A percentile compares a stretch with the other conserved stretches of the same genome.
Conservation (phyloP, 2,797 vertebrate genomes). For the Protonibea diacanthus region DNA sequence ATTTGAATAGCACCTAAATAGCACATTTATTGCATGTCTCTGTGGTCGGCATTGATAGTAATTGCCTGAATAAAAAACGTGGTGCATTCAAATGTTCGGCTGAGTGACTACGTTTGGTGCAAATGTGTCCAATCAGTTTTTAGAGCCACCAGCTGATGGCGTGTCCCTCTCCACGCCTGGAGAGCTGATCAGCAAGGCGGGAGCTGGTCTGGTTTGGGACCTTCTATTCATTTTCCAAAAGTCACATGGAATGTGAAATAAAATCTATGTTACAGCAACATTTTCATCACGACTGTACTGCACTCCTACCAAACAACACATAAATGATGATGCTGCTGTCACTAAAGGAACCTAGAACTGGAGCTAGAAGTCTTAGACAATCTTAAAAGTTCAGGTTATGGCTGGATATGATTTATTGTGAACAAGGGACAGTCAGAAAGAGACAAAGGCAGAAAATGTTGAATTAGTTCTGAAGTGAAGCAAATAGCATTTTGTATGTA, state of each 20-base stretch:
- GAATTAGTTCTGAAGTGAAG: too few relatives aligned
- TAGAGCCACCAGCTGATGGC: neutral
- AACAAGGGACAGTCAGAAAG: neutral
- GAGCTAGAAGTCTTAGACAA: neutral
- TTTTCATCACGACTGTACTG: neutral
- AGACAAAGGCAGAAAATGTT: too few relatives aligned
- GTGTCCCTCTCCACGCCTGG: neutral
- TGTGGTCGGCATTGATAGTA: neutral
- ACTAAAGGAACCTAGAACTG: neutral
- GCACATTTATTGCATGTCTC: neutral
- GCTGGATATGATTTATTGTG: neutral
- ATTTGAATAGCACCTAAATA: slow-evolving; percentile 11
- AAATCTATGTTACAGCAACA: neutral
- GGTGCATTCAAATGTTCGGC: neutral
- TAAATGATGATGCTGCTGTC: neutral
- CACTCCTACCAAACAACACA: neutral
- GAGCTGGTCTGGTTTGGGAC: neutral
- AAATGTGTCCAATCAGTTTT: neutral
- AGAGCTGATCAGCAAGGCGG: neutral
- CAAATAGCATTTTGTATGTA: neutral
- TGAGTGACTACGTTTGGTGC: neutral
- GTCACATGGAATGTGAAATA: neutral
- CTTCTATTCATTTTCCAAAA: neutral
- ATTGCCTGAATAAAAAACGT: neutral
- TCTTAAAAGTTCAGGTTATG: neutral